phyloP scores from a whole-genome alignment of 92 coral and sea anemone genomes.

The Pocillopora grandis region DNA sequence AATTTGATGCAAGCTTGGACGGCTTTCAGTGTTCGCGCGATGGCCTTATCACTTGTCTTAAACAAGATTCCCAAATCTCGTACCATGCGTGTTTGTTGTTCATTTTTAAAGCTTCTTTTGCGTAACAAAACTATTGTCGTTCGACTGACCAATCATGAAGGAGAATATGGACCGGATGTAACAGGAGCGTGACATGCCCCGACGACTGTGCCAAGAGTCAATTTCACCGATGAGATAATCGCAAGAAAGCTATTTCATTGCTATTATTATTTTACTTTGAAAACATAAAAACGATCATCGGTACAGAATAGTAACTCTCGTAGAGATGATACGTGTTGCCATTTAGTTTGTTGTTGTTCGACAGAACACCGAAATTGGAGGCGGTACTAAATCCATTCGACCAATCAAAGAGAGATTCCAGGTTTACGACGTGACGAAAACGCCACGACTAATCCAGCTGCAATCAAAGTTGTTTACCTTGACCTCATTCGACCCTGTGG shows the following conservation, averaged over 20 bases:
- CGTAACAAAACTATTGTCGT: background rate
- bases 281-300: too few relatives aligned
- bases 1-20: background rate
- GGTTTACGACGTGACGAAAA: too few relatives aligned
- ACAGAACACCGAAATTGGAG: too few relatives aligned
- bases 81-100: constrained; percentile 18
- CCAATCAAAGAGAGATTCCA: too few relatives aligned
- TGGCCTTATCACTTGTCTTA: background rate
- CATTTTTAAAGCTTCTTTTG: constrained; percentile 4
- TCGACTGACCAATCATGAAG: constrained; percentile 15
- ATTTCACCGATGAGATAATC: too few relatives aligned
- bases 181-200: constrained; percentile 24
- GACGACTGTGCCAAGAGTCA: background rate
- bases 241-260: too few relatives aligned
- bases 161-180: background rate
- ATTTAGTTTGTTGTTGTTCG: too few relatives aligned
- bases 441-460: too few relatives aligned
- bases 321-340: too few relatives aligned
- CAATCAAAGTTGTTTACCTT: background rate
- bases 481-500: background rate
- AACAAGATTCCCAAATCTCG: background rate
- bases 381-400: too few relatives aligned
- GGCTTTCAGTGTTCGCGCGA: background rate
- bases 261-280: too few relatives aligned
- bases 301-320: too few relatives aligned